These are phyloP conservation scores for Epirrhoe tristata DNA, from an alignment of 2,888 invertebrate species.

Conservation along the genomic window DNA sequence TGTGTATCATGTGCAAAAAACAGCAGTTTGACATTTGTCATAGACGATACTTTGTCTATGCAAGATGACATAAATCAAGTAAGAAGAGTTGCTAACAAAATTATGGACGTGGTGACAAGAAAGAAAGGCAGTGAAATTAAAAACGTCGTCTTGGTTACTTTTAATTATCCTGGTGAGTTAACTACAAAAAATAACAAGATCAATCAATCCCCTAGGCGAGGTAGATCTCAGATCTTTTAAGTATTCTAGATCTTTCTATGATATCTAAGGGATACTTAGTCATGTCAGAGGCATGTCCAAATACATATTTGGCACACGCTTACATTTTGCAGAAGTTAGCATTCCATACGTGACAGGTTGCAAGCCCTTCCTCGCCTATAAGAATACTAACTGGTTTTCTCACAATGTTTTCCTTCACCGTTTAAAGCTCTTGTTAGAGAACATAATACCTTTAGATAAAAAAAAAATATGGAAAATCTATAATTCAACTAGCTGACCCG, in stretches of 20 bases:
- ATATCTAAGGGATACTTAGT: background rate
- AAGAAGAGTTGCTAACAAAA: conserved; percentile 38
- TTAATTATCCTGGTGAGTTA: conserved; percentile 56
- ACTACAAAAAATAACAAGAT: background rate
- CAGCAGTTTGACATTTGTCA: conserved; percentile 51
- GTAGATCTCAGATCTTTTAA: too few species aligned
- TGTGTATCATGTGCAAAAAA: conserved; percentile 42
- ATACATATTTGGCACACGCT: too few species aligned
- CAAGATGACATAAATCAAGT: conserved; percentile 46
- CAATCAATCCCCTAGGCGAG: too few species aligned
- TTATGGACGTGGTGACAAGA: conserved; percentile 47
- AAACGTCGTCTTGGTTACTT: conserved; percentile 55
- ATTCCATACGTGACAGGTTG: too few species aligned
- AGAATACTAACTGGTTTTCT: too few species aligned
- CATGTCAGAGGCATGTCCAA: too few species aligned
- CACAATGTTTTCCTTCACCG: too few species aligned
- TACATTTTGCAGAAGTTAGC: too few species aligned
- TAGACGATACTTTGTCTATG: conserved; percentile 56
- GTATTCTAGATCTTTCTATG: background rate
- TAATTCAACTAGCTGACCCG: too few species aligned
- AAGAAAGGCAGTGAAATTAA: conserved; percentile 48
- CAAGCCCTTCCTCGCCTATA: too few species aligned
- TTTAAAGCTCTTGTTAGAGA: background rate
- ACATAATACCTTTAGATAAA: too few species aligned
- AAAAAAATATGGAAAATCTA: too few species aligned